Percentiles rank a stretch among this genome's conserved stretches.
Conservation (phyloP, 2,113 vertebrate species). For the Arothron firmamentum region DNA sequence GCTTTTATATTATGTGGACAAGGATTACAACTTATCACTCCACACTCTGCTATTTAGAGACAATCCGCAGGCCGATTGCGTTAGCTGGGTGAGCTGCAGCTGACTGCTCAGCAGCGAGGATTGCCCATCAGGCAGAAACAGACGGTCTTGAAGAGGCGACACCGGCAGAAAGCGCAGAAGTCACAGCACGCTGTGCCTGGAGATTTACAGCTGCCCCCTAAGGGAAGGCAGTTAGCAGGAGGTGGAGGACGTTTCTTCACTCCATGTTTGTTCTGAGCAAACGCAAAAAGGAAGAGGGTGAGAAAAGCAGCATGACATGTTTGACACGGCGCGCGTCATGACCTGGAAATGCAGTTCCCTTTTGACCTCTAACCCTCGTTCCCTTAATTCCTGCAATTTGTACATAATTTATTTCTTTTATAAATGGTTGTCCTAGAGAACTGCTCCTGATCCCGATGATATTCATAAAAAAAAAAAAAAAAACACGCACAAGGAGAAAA, state of each 20-base stretch:
- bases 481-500: no score
- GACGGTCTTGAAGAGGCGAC: constrained; percentile 81
- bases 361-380: no score
- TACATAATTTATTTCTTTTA: no score
- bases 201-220: constrained; percentile 79
- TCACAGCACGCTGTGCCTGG: constrained; percentile 78
- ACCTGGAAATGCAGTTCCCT: no score
- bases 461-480: no score
- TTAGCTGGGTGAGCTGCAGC: background rate
- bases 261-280: constrained; percentile 51
- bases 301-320: background rate
- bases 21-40: background rate
- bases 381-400: no score
- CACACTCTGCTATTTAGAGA: background rate
- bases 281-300: background rate
- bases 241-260: constrained; percentile 60
- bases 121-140: constrained; percentile 82
- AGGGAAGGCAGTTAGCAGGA: constrained; percentile 77
- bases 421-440: no score
- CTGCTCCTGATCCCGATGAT: no score
- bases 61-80: background rate
- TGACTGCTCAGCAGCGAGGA: constrained; percentile 74
- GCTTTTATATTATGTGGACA: constrained; percentile 44
- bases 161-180: constrained; percentile 83
- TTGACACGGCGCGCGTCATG: no score